Evolutionary conservation across 2,113 vertebrate species (phyloP), one percentile per base, ranked within the genome.

Genomic region (Sturnus vulgaris): DNA sequence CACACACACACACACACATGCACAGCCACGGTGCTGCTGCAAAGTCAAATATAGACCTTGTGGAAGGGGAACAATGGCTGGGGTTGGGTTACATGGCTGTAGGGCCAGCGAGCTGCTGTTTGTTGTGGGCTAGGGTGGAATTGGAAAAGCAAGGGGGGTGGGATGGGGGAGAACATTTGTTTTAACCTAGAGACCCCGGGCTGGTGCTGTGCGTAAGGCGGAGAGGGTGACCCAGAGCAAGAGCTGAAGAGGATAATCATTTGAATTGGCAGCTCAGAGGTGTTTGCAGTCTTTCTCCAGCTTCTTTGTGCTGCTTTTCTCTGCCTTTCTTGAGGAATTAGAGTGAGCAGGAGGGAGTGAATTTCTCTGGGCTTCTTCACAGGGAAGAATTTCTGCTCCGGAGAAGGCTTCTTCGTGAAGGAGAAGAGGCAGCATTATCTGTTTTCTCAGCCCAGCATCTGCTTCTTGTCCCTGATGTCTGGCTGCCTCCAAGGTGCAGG

Each of bases 11-110:
- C 39, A 31, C 44, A 27, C 76, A 59, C 53, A 61, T 22, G 3
- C 35, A 79, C 33, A 80, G 85, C 70, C 86, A 86, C 24, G 7
- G 81, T 95, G 91, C 91, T 94, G 95, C 96, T 10, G 30, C 95
- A 77, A 72, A 97, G 90, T 97, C 97, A 97, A 95, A 97, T 97
- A 98, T 82, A 97, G 96, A 96, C 82, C 96, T 86, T 93, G 76
- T 93, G 91, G 87, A 95, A 91, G 40, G 86, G 93, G 61, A 97
- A 98, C 97, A 98, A 97, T 97, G 88, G 94, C 61, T 16, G 72
- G 96, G 91, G 88, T 98, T 97, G 95, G 95, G 96, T 98, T 98
- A 97, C 97, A 97, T 82, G 93, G 96, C 94, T 94, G 91, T 94
- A 85, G 95, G 97, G 94, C 95, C 96, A 95, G 88, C 10, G 53